phyloP scores from a whole-genome alignment of 2,797 vertebrate species.

The Xenentodon cancila region DNA sequence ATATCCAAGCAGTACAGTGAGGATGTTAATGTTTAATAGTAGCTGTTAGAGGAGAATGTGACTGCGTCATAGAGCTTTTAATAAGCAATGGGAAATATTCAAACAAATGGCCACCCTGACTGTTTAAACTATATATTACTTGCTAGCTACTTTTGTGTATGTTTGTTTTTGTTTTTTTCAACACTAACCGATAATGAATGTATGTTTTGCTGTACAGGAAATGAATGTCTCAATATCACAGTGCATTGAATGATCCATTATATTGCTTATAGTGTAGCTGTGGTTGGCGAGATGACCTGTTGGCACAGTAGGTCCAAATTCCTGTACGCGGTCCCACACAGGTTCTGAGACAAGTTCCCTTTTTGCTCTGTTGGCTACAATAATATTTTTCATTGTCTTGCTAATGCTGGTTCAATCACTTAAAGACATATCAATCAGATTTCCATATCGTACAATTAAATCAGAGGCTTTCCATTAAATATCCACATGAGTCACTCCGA shows the following conservation, averaged over 20 bases:
- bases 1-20: constrained; percentile 36
- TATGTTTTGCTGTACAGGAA: constrained; percentile 85
- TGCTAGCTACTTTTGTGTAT: constrained; percentile 74
- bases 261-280: constrained; percentile 54
- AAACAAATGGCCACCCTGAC: constrained; percentile 70
- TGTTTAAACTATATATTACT: constrained; percentile 78
- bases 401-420: constrained; percentile 47
- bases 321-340: constrained; percentile 32
- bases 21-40: constrained; percentile 58
- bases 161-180: constrained; percentile 71
- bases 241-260: constrained; percentile 73
- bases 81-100: constrained; percentile 56
- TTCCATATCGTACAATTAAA: constrained; percentile 47
- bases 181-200: constrained; percentile 88
- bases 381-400: constrained; percentile 19
- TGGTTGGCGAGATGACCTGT: constrained; percentile 49
- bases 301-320: constrained; percentile 53
- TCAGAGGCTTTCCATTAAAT: constrained; percentile 48
- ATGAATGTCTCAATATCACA: constrained; percentile 78
- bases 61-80: constrained; percentile 54
- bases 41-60: constrained; percentile 55
- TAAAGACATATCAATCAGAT: constrained; percentile 43
- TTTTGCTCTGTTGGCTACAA: constrained; percentile 34
- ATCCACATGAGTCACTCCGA: constrained; percentile 52
- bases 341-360: constrained; percentile 37